Conservation (phyloP, 2,888 invertebrate genomes). For the Cabera pusaria region DNA sequence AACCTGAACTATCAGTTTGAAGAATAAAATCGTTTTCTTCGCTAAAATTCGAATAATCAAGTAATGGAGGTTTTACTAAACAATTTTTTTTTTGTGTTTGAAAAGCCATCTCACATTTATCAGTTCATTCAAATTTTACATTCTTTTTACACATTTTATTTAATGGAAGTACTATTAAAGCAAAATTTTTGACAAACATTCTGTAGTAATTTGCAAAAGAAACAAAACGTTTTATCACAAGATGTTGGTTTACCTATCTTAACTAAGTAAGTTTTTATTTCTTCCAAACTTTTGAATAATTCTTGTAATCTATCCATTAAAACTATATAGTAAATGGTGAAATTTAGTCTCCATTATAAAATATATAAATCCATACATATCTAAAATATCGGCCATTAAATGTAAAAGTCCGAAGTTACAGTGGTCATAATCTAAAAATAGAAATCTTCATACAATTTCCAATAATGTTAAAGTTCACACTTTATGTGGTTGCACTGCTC, state of each 20-base stretch:
- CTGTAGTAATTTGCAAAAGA: slow-evolving; percentile 24
- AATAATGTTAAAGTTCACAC: no score
- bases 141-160: slow-evolving; percentile 15
- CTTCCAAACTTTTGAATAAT: no score
- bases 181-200: slow-evolving; percentile 19
- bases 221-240: slow-evolving; percentile 14
- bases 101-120: background rate
- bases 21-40: slow-evolving; percentile 16
- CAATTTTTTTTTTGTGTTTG: slow-evolving; percentile 31
- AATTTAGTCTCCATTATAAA: no score
- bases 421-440: no score
- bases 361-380: no score
- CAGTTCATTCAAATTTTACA: slow-evolving; percentile 1
- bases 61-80: slow-evolving; percentile 40
- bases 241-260: background rate
- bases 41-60: slow-evolving; percentile 49
- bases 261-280: no score
- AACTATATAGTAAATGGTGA: no score
- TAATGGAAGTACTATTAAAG: slow-evolving; percentile 9
- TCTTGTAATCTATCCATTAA: no score
- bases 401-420: no score
- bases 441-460: no score
- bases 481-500: no score
- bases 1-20: slow-evolving; percentile 15
- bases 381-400: no score